Base-by-base conservation (phyloP, 2,113 vertebrate genomes). In the Actenoides lindsayi region DNA sequence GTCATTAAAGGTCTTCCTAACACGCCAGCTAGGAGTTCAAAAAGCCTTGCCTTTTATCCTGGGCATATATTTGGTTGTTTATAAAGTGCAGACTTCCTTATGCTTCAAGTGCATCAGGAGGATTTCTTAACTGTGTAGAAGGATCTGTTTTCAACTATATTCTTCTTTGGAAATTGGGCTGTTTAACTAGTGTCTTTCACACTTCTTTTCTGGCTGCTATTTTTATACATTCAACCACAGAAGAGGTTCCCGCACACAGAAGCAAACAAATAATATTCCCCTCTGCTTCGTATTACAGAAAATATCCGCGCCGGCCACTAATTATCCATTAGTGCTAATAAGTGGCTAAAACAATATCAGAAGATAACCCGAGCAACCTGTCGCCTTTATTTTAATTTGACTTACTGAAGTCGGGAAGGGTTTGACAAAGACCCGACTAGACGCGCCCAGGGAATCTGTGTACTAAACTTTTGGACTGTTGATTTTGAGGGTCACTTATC, bases 401-500 rank as follows among this genome's bases (percentile, higher is more conserved):
- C 84, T 97, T 81, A 68, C 41, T 96, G 87, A 96, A 79, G 91
- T 87, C 82, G 65, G 96, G 81, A 57, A 87, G 92, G 81, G 83
- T 96, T 98, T 98, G 97, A 98, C 20, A 89, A 87, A 97, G 94
- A 98, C 63, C 84, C 77, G 94, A 97, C 82, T 82, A 81, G 97
- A 98, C 97, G 84, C 62, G 95, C 62, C 93, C 95, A 84, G 94
- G 91, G 93, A 90, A 95, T 97, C 95, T 97, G 94, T 97, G 97
- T 95, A 96, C 96, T 92, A 98, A 98, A 97, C 93, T 96, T 97
- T 96, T 96, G 96, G 92, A 95, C 97, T 98, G 97, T 96, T 97
- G 97, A 97, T 97, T 98, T 97, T 96, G 94, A 96, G 97, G 97
- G 96, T 97, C 96, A 96, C 86, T 96, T 96, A 96, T 97, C 97